These are phyloP conservation scores for Pentamera pediparva DNA, from an alignment of 53 echinoderm and acorn worm genomes.

Conservation along the genomic window DNA sequence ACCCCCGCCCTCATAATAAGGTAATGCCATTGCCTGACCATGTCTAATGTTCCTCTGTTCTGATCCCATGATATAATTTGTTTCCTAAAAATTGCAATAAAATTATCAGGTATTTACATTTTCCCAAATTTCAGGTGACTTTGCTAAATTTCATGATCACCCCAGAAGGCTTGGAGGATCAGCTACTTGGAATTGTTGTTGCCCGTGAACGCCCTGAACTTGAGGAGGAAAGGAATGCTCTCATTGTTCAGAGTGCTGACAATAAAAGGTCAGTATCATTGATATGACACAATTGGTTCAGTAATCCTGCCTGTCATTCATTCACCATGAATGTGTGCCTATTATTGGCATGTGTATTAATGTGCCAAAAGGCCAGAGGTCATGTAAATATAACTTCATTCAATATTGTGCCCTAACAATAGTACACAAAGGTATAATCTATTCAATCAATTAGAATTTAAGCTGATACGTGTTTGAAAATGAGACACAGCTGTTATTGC, in stretches of 20 bases:
- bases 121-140: constrained; percentile 51
- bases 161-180: constrained; percentile 93
- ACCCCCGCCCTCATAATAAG: too few species aligned
- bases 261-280: constrained; percentile 95
- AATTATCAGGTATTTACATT: not conserved
- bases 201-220: constrained; percentile 94
- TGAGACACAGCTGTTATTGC: too few species aligned
- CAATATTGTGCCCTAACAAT: too few species aligned
- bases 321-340: not conserved
- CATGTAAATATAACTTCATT: too few species aligned
- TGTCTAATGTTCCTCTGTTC: not conserved
- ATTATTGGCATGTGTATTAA: too few species aligned
- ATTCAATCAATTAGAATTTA: too few species aligned
- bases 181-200: constrained; percentile 90
- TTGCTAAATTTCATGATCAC: constrained; percentile 98
- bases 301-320: too few species aligned
- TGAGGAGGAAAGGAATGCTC: constrained; percentile 97
- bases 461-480: too few species aligned
- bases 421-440: too few species aligned
- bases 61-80: not conserved
- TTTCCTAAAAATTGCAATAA: not conserved
- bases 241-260: constrained; percentile 95
- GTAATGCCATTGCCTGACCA: not conserved
- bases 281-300: too few species aligned
- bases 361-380: too few species aligned